Base-by-base conservation (phyloP, 2,888 invertebrate genomes). In the Chrysopilus asiliformis region DNA sequence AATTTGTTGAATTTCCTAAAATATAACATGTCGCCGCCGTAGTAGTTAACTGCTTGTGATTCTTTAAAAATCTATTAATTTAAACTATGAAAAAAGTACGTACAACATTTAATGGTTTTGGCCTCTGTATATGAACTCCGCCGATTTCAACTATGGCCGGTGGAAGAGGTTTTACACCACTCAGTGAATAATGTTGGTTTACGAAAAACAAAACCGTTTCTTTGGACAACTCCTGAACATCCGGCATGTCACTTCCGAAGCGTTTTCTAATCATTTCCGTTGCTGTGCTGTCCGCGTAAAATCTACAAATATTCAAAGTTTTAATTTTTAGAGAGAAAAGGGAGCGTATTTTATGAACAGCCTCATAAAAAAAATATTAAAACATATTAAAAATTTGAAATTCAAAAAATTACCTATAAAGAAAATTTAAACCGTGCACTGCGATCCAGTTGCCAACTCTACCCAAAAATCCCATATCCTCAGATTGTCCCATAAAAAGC, bases 91-190 rank as follows among this genome's bases (percentile, higher is more conserved):
- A n/a, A n/a, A n/a, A n/a, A n/a, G n/a, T n/a, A n/a, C 33, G 47
- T 44, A 55, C 56, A 43, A 43, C 30, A 8, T 56, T 54, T 25
- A 66, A 36, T 0, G 58, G 51, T 33, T 60, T 55, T 1, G 60
- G 44, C 36, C 55, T 54, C 39, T 55, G 34, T 17, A 76, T 67
- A 47, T 75, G 74, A 41, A 70, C 66, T 9, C 76, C 78, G 28
- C 74, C 74, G 5, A 76, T 65, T 65, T 75, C 77, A 17, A 77
- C 66, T 0, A 77, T 66, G 44, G 71, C 72, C 0, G 72, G 65
- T 0, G 72, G 64, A 26, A 65, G 55, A 1, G 78, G 65, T 16
- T 65, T 65, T 1, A 72, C 66, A n/a, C 74, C 73, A 39, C 71
- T 68, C 5, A 76, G 50, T 1, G 70, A 58, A 44, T 70, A 72